Conservation (phyloP, 1,140 invertebrate species). For the Neuroterus valhalla region DNA sequence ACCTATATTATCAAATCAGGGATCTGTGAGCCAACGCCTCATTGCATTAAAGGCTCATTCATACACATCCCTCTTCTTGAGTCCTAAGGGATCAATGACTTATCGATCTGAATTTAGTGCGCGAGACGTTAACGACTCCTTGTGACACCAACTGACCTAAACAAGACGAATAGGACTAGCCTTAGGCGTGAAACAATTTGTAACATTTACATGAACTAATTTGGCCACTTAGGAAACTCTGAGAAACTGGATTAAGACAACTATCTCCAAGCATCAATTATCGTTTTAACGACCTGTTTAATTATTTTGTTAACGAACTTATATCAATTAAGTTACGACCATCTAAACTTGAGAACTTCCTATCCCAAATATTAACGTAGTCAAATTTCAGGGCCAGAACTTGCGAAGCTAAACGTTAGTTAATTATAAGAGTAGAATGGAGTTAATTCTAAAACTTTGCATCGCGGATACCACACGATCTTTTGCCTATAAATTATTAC, state of each 20-base stretch:
- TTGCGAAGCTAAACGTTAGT: conserved; percentile 17
- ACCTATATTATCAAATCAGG: too few relatives aligned
- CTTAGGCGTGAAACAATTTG: conserved; percentile 25
- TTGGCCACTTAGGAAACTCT: conserved; percentile 11
- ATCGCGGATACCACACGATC: too few relatives aligned
- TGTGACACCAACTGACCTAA: conserved; percentile 22
- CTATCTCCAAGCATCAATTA: conserved; percentile 28
- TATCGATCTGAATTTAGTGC: conserved; percentile 30
- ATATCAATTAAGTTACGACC: not conserved
- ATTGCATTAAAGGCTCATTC: not conserved
- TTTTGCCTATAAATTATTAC: too few relatives aligned
- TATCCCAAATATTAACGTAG: too few relatives aligned
- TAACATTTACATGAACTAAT: conserved; percentile 21
- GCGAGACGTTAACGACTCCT: conserved; percentile 20
- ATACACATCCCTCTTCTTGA: not conserved
- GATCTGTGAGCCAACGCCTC: not conserved
- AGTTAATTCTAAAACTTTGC: conserved; percentile 1
- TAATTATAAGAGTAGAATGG: conserved; percentile 9
- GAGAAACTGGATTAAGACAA: conserved; percentile 18
- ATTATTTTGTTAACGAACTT: conserved; percentile 20
- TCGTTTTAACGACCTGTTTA: conserved; percentile 16
- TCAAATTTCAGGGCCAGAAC: not conserved
- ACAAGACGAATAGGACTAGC: conserved; percentile 25
- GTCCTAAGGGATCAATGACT: conserved; percentile 18
- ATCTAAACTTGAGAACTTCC: too few relatives aligned